These are phyloP conservation scores for Brachystomella parvula DNA, from an alignment of 1,140 invertebrate genomes.

Conservation along the genomic window DNA sequence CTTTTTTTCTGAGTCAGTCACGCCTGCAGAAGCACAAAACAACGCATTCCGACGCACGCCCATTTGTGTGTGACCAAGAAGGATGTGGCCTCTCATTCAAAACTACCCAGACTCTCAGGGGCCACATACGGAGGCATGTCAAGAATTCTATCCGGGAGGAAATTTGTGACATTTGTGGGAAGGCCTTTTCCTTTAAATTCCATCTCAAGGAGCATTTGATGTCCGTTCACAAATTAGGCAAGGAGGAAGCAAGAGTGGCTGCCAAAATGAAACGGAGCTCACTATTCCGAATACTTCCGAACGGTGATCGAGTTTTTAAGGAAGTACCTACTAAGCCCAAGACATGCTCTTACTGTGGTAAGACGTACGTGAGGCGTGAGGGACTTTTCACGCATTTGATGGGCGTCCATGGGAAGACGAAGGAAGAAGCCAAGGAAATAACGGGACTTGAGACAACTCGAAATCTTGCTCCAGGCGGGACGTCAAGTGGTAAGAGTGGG, in stretches of 20 bases:
- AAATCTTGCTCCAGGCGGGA: too few relatives aligned
- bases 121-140: background rate
- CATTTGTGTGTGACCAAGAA: background rate
- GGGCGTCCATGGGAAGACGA: background rate
- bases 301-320: background rate
- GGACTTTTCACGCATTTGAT: slow-evolving; percentile 2
- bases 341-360: background rate
- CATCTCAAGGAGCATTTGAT: background rate
- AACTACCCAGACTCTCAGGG: background rate
- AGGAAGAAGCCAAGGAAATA: background rate
- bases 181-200: background rate
- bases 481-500: too few relatives aligned
- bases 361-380: background rate
- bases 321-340: background rate
- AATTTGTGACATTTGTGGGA: background rate
- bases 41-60: background rate
- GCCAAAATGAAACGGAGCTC: background rate
- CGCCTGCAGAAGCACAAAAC: background rate
- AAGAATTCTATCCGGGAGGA: background rate
- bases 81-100: background rate
- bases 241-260: background rate
- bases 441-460: background rate
- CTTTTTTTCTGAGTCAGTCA: background rate
- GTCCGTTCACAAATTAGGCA: background rate
- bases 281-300: background rate